Evolutionary conservation across 2,113 vertebrate species (phyloP).

Genomic region (Oncorhynchus masou): DNA sequence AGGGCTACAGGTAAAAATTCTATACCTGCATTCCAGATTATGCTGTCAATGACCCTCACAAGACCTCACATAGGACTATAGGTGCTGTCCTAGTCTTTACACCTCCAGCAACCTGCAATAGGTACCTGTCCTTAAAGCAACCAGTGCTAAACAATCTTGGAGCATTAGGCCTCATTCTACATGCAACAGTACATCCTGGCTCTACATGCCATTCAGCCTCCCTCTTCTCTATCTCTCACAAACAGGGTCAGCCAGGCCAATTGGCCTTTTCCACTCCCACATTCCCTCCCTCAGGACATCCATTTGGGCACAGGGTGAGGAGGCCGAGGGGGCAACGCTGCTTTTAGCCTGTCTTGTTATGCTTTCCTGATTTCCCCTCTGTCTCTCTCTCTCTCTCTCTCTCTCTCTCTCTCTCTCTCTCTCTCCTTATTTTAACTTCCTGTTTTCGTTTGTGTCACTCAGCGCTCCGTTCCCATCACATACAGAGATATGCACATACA

Average conservation of each 20-base stretch:
- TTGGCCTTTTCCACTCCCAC: constrained; percentile 18
- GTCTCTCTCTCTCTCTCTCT: background rate
- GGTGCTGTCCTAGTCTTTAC: too few relatives aligned
- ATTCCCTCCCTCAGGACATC: constrained; percentile 27
- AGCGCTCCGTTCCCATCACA: background rate
- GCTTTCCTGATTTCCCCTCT: background rate
- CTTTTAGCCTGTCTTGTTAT: background rate
- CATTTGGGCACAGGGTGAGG: constrained; percentile 15
- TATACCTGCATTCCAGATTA: too few relatives aligned
- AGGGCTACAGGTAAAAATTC: too few relatives aligned
- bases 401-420: constrained; percentile 12
- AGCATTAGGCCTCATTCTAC: background rate
- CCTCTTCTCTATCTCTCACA: constrained; percentile 42
- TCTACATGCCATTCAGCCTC: constrained; percentile 27
- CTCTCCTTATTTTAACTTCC: background rate
- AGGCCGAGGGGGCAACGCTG: background rate
- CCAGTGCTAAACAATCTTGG: background rate
- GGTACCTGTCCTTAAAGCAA: too few relatives aligned
- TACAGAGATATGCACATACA: constrained; percentile 2
- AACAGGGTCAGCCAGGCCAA: constrained; percentile 27
- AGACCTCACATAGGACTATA: too few relatives aligned
- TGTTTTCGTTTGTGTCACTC: constrained; percentile 16
- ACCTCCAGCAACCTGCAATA: too few relatives aligned
- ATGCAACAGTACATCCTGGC: constrained; percentile 27
- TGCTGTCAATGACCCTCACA: too few relatives aligned